phyloP scores from a whole-genome alignment of 2,113 vertebrate species.

The Nesospiza acunhae region DNA sequence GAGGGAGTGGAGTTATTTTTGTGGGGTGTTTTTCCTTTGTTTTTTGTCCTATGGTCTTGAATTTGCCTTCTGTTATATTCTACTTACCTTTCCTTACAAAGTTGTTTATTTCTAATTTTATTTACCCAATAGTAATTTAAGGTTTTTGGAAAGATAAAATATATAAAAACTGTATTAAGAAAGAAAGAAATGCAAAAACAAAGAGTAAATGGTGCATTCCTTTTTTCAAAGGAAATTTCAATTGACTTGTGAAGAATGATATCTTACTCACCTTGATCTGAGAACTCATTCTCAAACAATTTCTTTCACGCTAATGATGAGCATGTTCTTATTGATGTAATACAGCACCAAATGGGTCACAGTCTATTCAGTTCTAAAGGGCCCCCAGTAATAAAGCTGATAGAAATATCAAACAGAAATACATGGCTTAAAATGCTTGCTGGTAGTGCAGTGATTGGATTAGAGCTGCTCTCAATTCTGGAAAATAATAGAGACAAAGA shows the following conservation, averaged over 20 bases:
- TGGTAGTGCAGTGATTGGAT: not conserved
- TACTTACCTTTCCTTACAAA: not conserved
- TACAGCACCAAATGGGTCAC: not conserved
- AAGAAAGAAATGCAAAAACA: not conserved
- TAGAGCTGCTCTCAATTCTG: not conserved
- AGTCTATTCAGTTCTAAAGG: not conserved
- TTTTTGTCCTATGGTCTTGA: rapidly evolving
- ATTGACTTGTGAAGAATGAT: not conserved
- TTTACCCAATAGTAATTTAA: not conserved
- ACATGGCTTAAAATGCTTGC: not conserved
- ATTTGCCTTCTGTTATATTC: not conserved
- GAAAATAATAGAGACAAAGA: not conserved
- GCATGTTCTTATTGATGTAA: not conserved
- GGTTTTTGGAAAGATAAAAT: not conserved
- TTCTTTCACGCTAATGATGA: not conserved
- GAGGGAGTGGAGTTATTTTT: not conserved
- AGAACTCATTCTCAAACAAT: not conserved
- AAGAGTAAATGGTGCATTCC: rapidly evolving
- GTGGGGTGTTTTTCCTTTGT: not conserved
- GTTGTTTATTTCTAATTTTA: not conserved
- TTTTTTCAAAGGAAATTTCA: not conserved
- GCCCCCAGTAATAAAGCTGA: not conserved
- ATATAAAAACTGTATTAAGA: not conserved
- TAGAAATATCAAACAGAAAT: not conserved
- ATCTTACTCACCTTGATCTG: not conserved